Conservation (phyloP, 2,113 vertebrate species). For the Sterna hirundo region DNA sequence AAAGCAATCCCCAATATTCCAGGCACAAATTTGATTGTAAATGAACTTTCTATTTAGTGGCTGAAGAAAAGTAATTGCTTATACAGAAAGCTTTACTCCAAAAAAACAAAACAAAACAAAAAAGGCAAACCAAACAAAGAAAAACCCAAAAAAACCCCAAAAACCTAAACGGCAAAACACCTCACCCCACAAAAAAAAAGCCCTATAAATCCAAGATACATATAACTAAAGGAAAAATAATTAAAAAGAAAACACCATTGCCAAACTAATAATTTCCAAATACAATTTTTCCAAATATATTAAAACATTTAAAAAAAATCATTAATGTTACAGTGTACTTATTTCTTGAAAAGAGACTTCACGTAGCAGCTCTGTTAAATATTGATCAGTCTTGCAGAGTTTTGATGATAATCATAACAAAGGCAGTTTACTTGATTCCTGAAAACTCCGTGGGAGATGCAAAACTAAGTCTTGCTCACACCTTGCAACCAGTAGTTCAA, state of each 20-base stretch:
- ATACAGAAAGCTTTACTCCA: neutral
- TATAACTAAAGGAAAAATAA: neutral
- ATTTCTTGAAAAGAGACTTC: neutral
- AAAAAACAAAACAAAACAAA: neutral
- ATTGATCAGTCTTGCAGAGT: neutral
- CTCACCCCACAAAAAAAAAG: neutral
- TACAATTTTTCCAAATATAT: neutral
- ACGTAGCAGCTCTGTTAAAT: neutral
- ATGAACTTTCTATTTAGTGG: neutral
- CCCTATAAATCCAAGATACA: neutral
- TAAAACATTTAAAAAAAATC: neutral
- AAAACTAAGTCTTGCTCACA: neutral
- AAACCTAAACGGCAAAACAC: neutral
- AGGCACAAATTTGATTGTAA: neutral
- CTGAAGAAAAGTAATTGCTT: neutral
- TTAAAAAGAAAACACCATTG: neutral
- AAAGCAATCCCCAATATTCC: neutral
- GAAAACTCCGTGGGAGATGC: neutral
- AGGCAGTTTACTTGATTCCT: neutral
- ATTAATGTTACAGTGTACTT: neutral
- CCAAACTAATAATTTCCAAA: neutral
- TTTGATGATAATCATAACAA: neutral
- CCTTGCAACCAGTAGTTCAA: neutral
- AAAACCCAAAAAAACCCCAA: neutral
- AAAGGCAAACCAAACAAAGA: neutral